These are phyloP conservation scores for Damaliscus lunatus DNA, from an alignment of 2,113 vertebrate genomes.

Conservation along the genomic window DNA sequence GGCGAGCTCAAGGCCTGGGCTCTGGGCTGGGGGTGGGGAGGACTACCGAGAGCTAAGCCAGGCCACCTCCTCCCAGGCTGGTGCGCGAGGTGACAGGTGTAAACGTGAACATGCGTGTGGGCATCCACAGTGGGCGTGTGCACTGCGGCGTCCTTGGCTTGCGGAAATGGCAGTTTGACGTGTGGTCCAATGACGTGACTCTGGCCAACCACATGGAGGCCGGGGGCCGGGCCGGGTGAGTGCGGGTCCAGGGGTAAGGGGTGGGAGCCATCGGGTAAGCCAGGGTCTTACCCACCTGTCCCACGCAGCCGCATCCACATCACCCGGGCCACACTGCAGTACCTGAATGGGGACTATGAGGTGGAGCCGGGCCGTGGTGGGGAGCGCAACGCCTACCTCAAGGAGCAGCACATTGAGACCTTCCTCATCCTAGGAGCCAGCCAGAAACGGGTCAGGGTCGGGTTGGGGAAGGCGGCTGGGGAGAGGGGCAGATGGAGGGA, in stretches of 20 bases:
- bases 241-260: background rate
- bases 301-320: constrained; percentile 92
- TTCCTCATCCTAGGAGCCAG: constrained; percentile 96
- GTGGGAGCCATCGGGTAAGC: background rate
- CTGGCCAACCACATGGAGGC: constrained; percentile 98
- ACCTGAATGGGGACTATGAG: constrained; percentile 96
- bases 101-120: constrained; percentile 98
- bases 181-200: constrained; percentile 98
- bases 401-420: constrained; percentile 96
- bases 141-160: constrained; percentile 96
- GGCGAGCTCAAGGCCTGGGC: background rate
- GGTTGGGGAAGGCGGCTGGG: background rate
- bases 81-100: constrained; percentile 96
- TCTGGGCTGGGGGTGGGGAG: background rate
- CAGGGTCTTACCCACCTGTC: background rate
- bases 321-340: constrained; percentile 94
- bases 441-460: constrained; percentile 89
- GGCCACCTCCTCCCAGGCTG: constrained; percentile 80
- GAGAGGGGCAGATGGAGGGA: background rate
- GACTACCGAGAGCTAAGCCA: background rate
- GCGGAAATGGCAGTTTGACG: constrained; percentile 98
- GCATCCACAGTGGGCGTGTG: constrained; percentile 95
- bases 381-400: constrained; percentile 94
- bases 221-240: constrained; percentile 94
- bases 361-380: constrained; percentile 94